A percentile compares a stretch with the other conserved stretches of the same genome.
Conservation (phyloP, 2,113 vertebrate species). For the Tenrec ecaudatus region DNA sequence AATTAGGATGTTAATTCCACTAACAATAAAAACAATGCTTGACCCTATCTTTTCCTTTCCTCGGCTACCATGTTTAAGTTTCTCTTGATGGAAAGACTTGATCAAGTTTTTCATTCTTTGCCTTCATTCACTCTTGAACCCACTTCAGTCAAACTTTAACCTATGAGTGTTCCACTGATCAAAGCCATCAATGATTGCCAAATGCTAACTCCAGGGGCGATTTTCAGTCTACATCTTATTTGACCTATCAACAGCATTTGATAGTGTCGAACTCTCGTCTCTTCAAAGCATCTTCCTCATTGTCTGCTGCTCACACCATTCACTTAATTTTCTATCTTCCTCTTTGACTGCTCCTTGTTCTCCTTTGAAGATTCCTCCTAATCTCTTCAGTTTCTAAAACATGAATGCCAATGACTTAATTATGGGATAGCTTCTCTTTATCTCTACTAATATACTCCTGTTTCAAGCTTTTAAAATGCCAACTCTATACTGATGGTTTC, state of each 20-base stretch:
- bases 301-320: background rate
- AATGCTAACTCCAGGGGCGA: background rate
- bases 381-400: background rate
- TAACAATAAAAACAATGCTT: background rate
- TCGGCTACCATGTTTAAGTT: background rate
- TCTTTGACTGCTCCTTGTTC: background rate
- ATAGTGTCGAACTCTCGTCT: background rate
- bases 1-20: background rate
- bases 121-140: background rate
- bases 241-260: background rate
- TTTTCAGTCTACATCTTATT: background rate
- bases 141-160: slow-evolving; percentile 30
- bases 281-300: background rate
- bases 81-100: slow-evolving; percentile 31
- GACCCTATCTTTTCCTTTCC: slow-evolving; percentile 5
- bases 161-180: background rate
- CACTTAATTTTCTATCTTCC: slow-evolving; percentile 20
- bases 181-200: background rate
- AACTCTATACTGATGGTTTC: background rate
- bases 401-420: background rate
- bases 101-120: background rate
- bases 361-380: slow-evolving; percentile 10
- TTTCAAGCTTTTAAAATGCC: background rate
- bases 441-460: background rate
- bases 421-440: background rate